Percentiles rank a stretch among this genome's conserved stretches.
phyloP scores from a whole-genome alignment of 2,797 vertebrate species.

The Alectoris magna region DNA sequence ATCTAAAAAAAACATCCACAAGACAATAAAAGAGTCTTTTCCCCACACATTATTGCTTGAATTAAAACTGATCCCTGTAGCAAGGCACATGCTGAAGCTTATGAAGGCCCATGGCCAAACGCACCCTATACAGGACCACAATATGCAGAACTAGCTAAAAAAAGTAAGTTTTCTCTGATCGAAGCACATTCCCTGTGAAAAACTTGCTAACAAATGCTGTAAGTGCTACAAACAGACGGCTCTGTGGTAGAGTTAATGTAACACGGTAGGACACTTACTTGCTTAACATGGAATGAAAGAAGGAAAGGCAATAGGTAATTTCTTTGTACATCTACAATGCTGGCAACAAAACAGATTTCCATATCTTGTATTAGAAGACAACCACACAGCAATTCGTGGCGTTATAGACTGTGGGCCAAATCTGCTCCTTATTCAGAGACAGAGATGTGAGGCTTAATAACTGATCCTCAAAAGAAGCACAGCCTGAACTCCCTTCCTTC shows the following conservation, averaged over 20 bases:
- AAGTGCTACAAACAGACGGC: not conserved
- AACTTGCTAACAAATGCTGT: not conserved
- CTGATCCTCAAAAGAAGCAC: not conserved
- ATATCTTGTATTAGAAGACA: not conserved
- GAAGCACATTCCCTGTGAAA: not conserved
- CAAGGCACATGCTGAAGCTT: not conserved
- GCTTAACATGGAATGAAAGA: not conserved
- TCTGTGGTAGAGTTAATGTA: not conserved
- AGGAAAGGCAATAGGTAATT: constrained; percentile 7
- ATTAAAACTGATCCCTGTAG: not conserved
- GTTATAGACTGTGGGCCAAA: not conserved
- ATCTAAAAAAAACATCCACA: not conserved
- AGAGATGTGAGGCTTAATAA: not conserved
- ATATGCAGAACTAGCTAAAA: constrained; percentile 24
- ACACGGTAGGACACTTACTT: not conserved
- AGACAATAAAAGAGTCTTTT: not conserved
- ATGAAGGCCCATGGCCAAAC: constrained; percentile 25
- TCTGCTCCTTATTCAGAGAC: not conserved
- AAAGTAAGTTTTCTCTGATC: not conserved
- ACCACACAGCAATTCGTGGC: not conserved
- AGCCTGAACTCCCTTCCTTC: not conserved
- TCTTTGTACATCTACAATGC: not conserved
- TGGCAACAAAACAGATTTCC: constrained; percentile 10
- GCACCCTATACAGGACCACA: constrained; percentile 28
- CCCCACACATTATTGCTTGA: not conserved